A percentile compares a stretch with the other conserved stretches of the same genome.
Evolutionary conservation across 2,113 vertebrate species (phyloP).

Genomic region (Monopterus albus): DNA sequence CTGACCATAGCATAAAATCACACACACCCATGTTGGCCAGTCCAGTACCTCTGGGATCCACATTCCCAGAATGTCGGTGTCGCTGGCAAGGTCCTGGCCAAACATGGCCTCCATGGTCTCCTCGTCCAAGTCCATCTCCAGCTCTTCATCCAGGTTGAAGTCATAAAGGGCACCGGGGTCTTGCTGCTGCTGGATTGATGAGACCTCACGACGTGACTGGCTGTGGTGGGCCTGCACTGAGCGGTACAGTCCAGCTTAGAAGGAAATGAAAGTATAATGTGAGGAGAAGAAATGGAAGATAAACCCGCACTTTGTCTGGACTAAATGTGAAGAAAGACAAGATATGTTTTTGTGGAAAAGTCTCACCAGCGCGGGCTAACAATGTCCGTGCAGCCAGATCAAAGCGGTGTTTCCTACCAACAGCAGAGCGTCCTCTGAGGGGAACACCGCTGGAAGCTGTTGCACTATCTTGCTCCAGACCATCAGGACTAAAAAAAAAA

Average conservation of each 20-base stretch:
- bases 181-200: slow-evolving; percentile 87
- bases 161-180: slow-evolving; percentile 92
- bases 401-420: slow-evolving; percentile 93
- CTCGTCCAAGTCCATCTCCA: slow-evolving; percentile 98
- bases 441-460: slow-evolving; percentile 86
- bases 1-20: slow-evolving; percentile 79
- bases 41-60: slow-evolving; percentile 99
- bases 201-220: slow-evolving; percentile 91
- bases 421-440: slow-evolving; percentile 86
- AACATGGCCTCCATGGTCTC: slow-evolving; percentile 99
- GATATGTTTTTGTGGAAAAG: not conserved
- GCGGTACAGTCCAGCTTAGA: slow-evolving; percentile 93
- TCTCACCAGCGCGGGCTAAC: slow-evolving; percentile 93
- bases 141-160: slow-evolving; percentile 97
- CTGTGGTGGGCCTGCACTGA: slow-evolving; percentile 96
- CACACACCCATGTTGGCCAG: slow-evolving; percentile 99
- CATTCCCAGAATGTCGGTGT: slow-evolving; percentile 99
- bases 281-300: not conserved
- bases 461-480: slow-evolving; percentile 90
- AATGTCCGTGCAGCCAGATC: slow-evolving; percentile 94
- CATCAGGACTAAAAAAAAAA: slow-evolving; percentile 86
- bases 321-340: not conserved
- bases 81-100: slow-evolving; percentile 93
- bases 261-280: not conserved
- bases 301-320: not conserved